Percentiles rank a stretch among this genome's conserved stretches.
phyloP scores from a whole-genome alignment of 2,797 vertebrate species.

The Ceryle rudis region DNA sequence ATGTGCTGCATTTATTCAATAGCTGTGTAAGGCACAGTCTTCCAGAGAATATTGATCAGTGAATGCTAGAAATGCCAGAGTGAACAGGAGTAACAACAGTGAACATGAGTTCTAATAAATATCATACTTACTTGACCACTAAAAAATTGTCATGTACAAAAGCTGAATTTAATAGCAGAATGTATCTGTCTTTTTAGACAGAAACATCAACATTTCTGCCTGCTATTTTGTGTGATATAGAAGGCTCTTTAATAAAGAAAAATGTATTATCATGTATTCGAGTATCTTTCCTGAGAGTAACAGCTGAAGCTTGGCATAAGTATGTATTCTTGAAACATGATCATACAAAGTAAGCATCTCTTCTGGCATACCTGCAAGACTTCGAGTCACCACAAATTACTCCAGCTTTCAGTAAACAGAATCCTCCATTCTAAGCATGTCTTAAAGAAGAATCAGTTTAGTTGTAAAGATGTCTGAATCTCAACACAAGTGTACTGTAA shows the following conservation, averaged over 20 bases:
- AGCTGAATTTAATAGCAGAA: neutral
- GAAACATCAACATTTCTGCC: neutral
- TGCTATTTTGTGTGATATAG: neutral
- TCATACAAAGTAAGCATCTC: neutral
- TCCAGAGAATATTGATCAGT: neutral
- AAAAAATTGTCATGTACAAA: neutral
- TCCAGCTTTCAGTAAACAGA: neutral
- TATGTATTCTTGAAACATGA: neutral
- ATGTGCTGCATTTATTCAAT: neutral
- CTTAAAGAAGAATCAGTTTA: neutral
- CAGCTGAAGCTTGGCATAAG: neutral
- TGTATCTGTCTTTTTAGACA: neutral
- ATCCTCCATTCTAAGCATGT: neutral
- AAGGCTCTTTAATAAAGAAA: neutral
- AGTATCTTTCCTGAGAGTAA: neutral
- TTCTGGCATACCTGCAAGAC: neutral
- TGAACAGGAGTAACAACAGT: neutral
- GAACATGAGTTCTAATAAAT: neutral
- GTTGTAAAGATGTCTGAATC: neutral
- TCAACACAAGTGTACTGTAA: neutral
- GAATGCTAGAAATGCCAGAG: neutral
- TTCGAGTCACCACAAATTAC: neutral
- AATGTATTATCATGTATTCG: neutral
- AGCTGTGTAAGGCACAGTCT: neutral
- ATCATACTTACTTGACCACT: neutral